Conservation (phyloP, 2,888 invertebrate species). For the Hydraecia micacea region DNA sequence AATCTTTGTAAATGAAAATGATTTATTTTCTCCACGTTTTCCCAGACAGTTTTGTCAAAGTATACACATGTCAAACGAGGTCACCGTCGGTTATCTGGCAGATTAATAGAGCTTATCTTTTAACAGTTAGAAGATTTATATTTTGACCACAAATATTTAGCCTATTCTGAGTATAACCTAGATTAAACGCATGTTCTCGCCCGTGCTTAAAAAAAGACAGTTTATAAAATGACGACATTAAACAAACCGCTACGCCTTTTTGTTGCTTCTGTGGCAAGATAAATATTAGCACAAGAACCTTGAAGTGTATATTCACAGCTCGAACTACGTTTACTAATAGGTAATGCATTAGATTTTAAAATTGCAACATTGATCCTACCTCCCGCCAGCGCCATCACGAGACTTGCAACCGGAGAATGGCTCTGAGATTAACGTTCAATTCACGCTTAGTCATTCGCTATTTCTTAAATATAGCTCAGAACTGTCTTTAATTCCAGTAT, state of each 20-base stretch:
- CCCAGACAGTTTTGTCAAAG: background rate
- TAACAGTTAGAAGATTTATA: background rate
- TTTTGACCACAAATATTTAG: background rate
- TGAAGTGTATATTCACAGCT: constrained; percentile 53
- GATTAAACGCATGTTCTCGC: background rate
- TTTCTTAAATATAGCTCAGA: constrained; percentile 22
- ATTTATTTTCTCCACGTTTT: background rate
- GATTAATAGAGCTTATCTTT: background rate
- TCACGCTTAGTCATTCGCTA: constrained; percentile 35
- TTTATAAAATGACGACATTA: constrained; percentile 33
- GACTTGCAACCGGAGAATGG: constrained; percentile 48
- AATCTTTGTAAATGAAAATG: background rate
- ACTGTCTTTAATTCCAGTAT: constrained; percentile 12
- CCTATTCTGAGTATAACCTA: background rate
- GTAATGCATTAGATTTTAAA: constrained; percentile 60
- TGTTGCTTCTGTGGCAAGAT: constrained; percentile 46
- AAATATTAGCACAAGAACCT: constrained; percentile 49
- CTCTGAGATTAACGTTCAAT: constrained; percentile 48
- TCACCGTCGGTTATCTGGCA: background rate
- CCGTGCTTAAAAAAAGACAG: constrained; percentile 8
- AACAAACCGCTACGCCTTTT: constrained; percentile 28
- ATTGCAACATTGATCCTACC: constrained; percentile 62
- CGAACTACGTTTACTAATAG: constrained; percentile 56
- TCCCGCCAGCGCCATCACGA: constrained; percentile 52
- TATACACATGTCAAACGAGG: too few species aligned